Conservation (phyloP, 2,113 vertebrate species). For the Oreocharis arfaki region DNA sequence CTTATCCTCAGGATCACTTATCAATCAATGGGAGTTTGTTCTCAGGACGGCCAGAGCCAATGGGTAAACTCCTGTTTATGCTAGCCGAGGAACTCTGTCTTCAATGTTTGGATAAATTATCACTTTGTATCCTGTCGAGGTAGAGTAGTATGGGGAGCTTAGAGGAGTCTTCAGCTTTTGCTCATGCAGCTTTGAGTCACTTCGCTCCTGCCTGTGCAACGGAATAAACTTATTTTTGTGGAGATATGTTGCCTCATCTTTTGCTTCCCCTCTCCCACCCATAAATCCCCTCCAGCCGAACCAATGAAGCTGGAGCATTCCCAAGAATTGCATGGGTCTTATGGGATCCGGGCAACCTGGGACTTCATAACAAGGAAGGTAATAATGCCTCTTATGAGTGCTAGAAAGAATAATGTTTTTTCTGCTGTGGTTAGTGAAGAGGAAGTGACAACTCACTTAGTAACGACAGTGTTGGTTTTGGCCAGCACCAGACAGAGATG, state of each 20-base stretch:
- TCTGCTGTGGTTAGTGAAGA: neutral
- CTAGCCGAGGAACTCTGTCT: slow-evolving; percentile 13
- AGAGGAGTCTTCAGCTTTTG: neutral
- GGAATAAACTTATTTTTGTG: neutral
- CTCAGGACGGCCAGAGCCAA: slow-evolving; percentile 59
- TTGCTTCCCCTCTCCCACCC: neutral
- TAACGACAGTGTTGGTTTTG: neutral
- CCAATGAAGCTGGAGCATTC: neutral
- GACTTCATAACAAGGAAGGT: neutral
- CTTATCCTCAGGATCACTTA: slow-evolving; percentile 60
- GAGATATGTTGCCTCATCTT: neutral
- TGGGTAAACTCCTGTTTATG: slow-evolving; percentile 57
- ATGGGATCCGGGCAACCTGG: neutral
- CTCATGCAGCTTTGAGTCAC: neutral
- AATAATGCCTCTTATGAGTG: neutral
- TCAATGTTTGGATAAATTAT: slow-evolving; percentile 55
- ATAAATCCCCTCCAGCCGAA: neutral
- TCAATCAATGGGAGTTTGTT: slow-evolving; percentile 63
- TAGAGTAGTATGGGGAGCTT: neutral
- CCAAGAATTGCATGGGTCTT: neutral
- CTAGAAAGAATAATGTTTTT: neutral
- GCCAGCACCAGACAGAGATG: neutral
- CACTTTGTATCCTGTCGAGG: slow-evolving; percentile 46
- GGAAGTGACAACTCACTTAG: neutral
- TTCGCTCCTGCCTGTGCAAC: neutral